Conservation (phyloP, 2,113 vertebrate genomes). For the Fulmarus glacialis region DNA sequence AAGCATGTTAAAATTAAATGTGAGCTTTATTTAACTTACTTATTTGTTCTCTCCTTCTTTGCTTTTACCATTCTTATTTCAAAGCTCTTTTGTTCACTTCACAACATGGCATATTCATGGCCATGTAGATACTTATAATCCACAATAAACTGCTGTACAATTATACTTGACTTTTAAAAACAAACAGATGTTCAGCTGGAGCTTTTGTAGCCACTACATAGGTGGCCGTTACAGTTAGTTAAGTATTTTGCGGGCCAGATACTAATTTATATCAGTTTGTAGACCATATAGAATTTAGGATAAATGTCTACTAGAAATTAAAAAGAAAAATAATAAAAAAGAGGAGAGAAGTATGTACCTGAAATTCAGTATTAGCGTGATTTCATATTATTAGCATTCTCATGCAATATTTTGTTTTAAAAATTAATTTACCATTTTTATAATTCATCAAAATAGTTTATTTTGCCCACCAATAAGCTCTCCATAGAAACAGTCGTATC, state of each 20-base stretch:
- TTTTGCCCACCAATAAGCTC: conserved; percentile 40
- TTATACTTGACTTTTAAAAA: neutral
- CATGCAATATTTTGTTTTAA: conserved; percentile 3
- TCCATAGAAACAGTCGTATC: conserved; percentile 70
- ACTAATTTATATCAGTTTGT: neutral
- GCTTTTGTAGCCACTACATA: neutral
- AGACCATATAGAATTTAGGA: neutral
- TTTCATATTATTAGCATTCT: neutral
- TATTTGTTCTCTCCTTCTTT: conserved; percentile 23
- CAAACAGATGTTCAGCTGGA: neutral
- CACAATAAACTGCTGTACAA: neutral
- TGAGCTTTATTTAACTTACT: conserved; percentile 7
- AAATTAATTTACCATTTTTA: conserved; percentile 12
- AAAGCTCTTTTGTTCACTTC: conserved; percentile 19
- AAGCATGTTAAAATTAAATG: conserved; percentile 49
- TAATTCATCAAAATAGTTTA: conserved; percentile 30
- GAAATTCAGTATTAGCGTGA: neutral
- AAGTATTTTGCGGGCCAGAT: neutral
- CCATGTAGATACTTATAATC: neutral
- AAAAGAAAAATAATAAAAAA: neutral
- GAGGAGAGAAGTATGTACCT: neutral
- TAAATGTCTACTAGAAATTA: neutral
- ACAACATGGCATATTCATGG: neutral
- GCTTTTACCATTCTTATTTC: neutral
- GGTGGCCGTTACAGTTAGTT: neutral